Evolutionary conservation across 2,113 vertebrate genomes (phyloP).

Genomic region (Zapornia atra): DNA sequence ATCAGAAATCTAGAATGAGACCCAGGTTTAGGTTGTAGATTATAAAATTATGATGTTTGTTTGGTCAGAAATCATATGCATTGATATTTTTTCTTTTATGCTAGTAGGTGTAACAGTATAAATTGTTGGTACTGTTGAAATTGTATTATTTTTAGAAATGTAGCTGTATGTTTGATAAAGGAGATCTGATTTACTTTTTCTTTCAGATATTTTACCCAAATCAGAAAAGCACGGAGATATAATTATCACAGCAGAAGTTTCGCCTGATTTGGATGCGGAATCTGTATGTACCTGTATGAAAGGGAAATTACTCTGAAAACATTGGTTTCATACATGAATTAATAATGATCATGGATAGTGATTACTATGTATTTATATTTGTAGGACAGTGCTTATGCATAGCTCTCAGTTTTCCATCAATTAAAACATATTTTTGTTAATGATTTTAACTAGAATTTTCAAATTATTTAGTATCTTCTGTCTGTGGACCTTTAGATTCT

Average conservation of each 20-base stretch:
- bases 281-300: conserved; percentile 79
- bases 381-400: background rate
- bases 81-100: background rate
- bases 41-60: background rate
- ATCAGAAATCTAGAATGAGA: background rate
- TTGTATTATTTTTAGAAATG: background rate
- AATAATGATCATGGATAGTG: background rate
- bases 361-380: background rate
- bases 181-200: background rate
- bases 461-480: background rate
- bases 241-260: conserved; percentile 78
- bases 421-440: background rate
- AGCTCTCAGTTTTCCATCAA: background rate
- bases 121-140: background rate
- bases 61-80: background rate
- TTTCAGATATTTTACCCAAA: conserved; percentile 84
- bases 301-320: background rate
- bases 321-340: background rate
- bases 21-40: background rate
- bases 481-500: background rate
- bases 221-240: conserved; percentile 80
- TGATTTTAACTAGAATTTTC: background rate
- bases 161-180: background rate
- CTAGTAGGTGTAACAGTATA: background rate
- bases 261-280: conserved; percentile 79